Conservation (phyloP, 2,797 vertebrate species). For the Threskiornis aethiopicus region DNA sequence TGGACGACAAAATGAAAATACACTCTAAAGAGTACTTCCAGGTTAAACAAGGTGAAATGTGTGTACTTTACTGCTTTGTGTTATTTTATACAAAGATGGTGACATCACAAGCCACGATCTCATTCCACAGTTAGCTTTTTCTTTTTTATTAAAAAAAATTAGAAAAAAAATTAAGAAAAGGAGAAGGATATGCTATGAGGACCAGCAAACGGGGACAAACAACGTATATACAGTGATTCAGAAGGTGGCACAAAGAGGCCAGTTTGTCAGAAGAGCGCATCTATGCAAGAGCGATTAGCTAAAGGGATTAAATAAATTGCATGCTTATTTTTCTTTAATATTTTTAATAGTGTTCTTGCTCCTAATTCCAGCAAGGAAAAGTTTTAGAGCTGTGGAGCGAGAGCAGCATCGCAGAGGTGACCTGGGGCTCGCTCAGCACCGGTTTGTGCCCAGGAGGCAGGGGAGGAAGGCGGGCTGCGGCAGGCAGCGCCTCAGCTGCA, state of each 20-base stretch:
- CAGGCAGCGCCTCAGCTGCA: neutral
- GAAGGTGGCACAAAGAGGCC: neutral
- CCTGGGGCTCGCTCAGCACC: rapidly evolving
- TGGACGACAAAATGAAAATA: neutral
- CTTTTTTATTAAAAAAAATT: neutral
- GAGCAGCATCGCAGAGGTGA: neutral
- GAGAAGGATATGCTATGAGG: neutral
- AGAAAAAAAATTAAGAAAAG: too few species aligned
- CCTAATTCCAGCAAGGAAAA: neutral
- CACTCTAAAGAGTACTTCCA: neutral
- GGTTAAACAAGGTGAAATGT: neutral
- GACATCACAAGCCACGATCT: neutral
- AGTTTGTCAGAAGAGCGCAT: neutral
- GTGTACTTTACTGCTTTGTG: neutral
- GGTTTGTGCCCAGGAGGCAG: neutral
- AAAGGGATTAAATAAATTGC: neutral
- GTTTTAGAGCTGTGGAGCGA: too few species aligned
- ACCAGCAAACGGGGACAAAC: neutral
- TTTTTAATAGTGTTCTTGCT: neutral
- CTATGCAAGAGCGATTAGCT: rapidly evolving
- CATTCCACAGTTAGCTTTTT: neutral
- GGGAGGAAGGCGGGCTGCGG: rapidly evolving
- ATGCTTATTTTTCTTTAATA: neutral
- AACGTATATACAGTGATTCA: rapidly evolving
- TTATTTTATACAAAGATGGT: neutral